Evolutionary conservation across 1,140 invertebrate genomes (phyloP), one percentile per base, ranked within the genome.

Genomic region (Apis florea): DNA sequence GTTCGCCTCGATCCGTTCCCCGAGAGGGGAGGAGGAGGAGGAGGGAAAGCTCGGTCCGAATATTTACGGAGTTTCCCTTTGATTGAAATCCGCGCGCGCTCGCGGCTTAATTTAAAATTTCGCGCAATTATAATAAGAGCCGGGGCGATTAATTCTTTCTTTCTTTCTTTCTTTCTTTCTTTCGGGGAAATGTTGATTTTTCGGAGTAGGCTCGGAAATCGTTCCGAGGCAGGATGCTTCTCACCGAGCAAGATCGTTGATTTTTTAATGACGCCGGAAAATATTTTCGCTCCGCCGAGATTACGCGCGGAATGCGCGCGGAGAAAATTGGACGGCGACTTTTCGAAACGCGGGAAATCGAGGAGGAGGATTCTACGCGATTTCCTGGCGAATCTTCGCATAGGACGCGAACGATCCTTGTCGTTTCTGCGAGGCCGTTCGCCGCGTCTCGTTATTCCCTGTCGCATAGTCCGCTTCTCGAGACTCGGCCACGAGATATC

Each of bases 131-230:
- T 82, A 76, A 54, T 56, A 70, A 76, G 21, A 63, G 13, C 17
- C 40, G 40, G 31, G 31, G 15, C 61, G 66, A 70, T 61, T 82
- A 70, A 63, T 69, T 69, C 64, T 63, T 64, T 70, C 70, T 47
- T 3, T 31, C 31, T 31, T 2, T 31, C 31, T n/a, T n/a, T 31
- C 31, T 31, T 2, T 12, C 10, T 49, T 10, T 10, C 47, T 3
- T 47, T 4, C 21, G 24, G 21, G 24, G 69, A 31, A 40, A 86
- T 83, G 83, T 67, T 86, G 80, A 83, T 83, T 85, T 86, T 85
- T 56, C 75, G 24, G 31, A n/a, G 31, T 53, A 68, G 67, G 69
- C 51, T 15, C 67, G 67, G 17, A 76, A 63, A 83, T 79, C 51
- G 58, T 78, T 82, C 59, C 66, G n/a, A n/a, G n/a, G n/a, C n/a